Evolutionary conservation across 2,888 invertebrate genomes (phyloP).

Genomic region (Lasioglossum marginatum): DNA sequence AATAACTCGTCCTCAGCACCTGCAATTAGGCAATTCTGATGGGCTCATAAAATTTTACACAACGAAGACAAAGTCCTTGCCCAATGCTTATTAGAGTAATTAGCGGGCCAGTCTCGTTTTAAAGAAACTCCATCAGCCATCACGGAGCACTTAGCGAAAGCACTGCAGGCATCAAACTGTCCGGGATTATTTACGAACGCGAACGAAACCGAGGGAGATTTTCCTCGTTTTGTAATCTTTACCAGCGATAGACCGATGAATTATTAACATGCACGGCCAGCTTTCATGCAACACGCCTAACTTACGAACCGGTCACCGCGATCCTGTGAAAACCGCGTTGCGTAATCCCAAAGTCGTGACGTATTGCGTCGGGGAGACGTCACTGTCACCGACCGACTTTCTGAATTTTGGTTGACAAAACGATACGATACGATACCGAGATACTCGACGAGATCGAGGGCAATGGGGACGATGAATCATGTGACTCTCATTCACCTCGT

Average conservation of each 20-base stretch:
- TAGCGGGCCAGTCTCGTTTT: not conserved
- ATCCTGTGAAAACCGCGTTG: not conserved
- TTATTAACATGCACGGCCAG: not conserved
- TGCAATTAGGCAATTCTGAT: not conserved
- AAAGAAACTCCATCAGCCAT: not conserved
- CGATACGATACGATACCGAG: not conserved
- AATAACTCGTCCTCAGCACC: not conserved
- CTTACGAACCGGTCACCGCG: conserved; percentile 5
- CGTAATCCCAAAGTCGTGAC: not conserved
- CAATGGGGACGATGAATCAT: conserved; percentile 37
- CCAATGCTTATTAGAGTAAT: not conserved
- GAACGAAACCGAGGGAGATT: not conserved
- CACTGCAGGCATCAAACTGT: too few relatives aligned
- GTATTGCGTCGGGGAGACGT: not conserved
- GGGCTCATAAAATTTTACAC: not conserved
- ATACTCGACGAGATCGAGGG: not conserved
- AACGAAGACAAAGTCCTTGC: not conserved
- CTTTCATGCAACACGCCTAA: not conserved
- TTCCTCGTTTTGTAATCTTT: not conserved
- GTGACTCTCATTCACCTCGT: conserved; percentile 85
- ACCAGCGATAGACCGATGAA: not conserved
- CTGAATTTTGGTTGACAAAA: conserved; percentile 9
- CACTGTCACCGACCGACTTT: not conserved
- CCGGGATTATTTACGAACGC: not conserved
- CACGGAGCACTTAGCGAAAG: too few relatives aligned